phyloP scores from a whole-genome alignment of 2,113 vertebrate genomes.

The Glaucomys volans region DNA sequence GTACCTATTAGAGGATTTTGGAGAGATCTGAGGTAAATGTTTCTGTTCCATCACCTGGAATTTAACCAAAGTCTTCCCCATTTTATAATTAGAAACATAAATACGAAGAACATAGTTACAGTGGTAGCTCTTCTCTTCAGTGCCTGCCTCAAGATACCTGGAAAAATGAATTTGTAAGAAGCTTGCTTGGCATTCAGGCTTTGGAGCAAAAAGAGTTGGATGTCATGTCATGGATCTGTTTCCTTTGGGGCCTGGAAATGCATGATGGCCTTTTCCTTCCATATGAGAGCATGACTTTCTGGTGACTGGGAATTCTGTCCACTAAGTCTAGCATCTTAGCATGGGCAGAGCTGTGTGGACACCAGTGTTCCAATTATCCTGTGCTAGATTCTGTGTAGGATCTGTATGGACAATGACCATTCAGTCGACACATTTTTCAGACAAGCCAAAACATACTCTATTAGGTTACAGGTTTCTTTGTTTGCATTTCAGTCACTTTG shows the following conservation, averaged over 20 bases:
- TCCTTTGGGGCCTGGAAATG: neutral
- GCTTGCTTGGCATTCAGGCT: neutral
- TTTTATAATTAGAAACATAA: slow-evolving; percentile 53
- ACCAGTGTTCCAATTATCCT: neutral
- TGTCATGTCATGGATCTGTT: neutral
- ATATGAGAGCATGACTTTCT: neutral
- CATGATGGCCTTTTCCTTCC: neutral
- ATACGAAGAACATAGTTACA: neutral
- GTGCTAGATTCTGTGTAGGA: neutral
- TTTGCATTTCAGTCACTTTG: neutral
- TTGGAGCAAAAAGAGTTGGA: neutral
- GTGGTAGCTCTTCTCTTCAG: neutral
- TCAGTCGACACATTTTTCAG: neutral
- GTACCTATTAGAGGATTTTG: neutral
- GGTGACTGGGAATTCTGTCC: neutral
- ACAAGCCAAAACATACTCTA: neutral
- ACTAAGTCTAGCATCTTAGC: neutral
- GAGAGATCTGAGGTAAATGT: neutral
- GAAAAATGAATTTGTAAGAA: slow-evolving; percentile 11
- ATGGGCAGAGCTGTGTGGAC: neutral
- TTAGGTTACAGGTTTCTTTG: slow-evolving; percentile 9
- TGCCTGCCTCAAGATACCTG: neutral
- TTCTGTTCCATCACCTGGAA: slow-evolving; percentile 11
- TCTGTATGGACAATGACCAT: neutral
- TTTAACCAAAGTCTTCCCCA: slow-evolving; percentile 28